Evolutionary conservation across 2,888 invertebrate species (phyloP), one percentile per base, ranked within the genome.

Genomic region (Horisme vitalbata): DNA sequence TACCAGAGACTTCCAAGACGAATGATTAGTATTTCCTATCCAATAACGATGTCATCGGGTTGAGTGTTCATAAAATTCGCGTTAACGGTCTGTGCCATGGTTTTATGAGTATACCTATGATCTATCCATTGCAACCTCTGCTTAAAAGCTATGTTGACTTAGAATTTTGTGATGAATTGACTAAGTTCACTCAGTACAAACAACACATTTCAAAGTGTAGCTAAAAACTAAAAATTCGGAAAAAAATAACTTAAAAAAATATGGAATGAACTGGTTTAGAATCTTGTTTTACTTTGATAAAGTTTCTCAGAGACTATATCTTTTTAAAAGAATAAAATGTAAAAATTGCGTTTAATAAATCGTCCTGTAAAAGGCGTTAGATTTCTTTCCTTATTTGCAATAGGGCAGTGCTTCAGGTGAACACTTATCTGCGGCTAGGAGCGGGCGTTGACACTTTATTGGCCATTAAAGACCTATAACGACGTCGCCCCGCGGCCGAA

Each of bases 401-500:
- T 51, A 41, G 51, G 63, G 39, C 54, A 57, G 62, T 62, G 57
- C 63, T 75, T 71, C 83, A 83, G 83, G 83, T 77, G 65, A 71
- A 75, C 75, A 75, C 74, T 75, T 80, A 79, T 78, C 79, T 75
- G 68, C 55, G 65, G 65, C 63, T 57, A 64, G 66, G 68, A 72
- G 67, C 71, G 71, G 68, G 75, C 77, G 84, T 72, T 80, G 85
- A 83, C 83, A 81, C 75, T 84, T 85, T 84, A 86, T 85, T 83
- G 83, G 79, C 79, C 79, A 84, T 86, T 86, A 83, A 82, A 81
- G 73, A 83, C 76, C 80, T 75, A 77, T 86, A 86, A 86, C 82
- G 83, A 82, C 68, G 70, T 74, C 74, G 72, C 75, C 75, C 75
- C 75, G 76, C 71, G 71, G 75, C 77, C 71, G 59, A 63, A 71